Conservation (phyloP, 1,140 invertebrate species). For the Drosophila tropicalis region DNA sequence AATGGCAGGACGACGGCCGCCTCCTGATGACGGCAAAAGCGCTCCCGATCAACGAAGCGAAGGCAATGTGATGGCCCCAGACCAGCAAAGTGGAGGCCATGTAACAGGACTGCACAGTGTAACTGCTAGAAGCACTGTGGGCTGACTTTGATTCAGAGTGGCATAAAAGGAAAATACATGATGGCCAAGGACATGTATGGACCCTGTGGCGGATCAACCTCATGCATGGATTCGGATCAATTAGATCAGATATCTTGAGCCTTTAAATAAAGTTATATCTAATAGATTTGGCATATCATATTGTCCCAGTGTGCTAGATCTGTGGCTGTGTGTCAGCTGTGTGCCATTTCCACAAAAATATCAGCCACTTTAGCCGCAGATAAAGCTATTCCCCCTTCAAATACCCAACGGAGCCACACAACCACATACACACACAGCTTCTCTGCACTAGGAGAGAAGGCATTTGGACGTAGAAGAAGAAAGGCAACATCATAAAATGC, state of each 20-base stretch:
- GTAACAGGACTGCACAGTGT: background rate
- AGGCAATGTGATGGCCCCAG: constrained; percentile 4
- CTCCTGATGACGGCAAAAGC: constrained; percentile 55
- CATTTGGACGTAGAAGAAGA: background rate
- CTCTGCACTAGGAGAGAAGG: constrained; percentile 19
- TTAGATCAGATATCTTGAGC: too few relatives aligned
- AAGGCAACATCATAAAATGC: constrained; percentile 60
- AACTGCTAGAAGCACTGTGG: background rate
- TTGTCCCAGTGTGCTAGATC: constrained; percentile 7
- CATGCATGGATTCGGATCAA: too few relatives aligned
- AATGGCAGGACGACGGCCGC: constrained; percentile 48
- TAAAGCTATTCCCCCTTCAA: constrained; percentile 65
- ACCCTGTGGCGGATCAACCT: too few relatives aligned
- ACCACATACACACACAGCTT: background rate
- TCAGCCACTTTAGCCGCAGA: constrained; percentile 71
- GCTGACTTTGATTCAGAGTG: too few relatives aligned
- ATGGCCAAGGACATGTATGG: too few relatives aligned
- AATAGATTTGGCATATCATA: background rate
- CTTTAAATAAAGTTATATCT: too few relatives aligned
- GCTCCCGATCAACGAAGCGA: constrained; percentile 44
- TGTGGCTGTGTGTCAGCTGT: constrained; percentile 52
- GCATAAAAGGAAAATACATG: too few relatives aligned
- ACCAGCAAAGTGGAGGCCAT: constrained; percentile 4
- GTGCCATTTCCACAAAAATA: constrained; percentile 58
- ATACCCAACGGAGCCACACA: constrained; percentile 14